These are phyloP conservation scores for Anastrepha ludens DNA, from an alignment of 1,140 invertebrate genomes.

Conservation along the genomic window DNA sequence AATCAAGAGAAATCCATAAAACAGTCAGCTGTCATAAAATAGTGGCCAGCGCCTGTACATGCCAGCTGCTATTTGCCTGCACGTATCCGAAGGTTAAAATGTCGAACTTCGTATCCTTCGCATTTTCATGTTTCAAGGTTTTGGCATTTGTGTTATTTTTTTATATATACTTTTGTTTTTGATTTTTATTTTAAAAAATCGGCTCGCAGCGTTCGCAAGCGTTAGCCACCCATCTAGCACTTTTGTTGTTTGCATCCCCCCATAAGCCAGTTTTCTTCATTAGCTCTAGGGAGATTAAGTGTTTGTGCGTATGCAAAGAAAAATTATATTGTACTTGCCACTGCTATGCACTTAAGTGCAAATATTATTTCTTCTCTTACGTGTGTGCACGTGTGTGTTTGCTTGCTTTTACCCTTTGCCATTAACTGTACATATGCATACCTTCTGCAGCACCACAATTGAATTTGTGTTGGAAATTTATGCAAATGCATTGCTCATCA, in stretches of 20 bases:
- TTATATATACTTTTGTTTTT: neutral
- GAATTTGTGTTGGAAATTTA: slow-evolving; percentile 42
- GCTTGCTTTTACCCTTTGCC: slow-evolving; percentile 1
- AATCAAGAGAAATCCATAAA: no score
- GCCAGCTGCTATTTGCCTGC: neutral
- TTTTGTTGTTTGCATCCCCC: neutral
- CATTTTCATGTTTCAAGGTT: slow-evolving; percentile 34
- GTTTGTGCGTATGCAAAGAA: neutral
- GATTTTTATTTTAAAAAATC: neutral
- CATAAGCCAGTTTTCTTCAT: slow-evolving; percentile 33
- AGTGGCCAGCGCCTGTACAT: no score
- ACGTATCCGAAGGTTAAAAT: neutral
- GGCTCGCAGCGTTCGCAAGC: neutral
- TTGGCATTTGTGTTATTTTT: no score
- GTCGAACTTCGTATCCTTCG: neutral
- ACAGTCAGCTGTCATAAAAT: no score
- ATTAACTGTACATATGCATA: slow-evolving; percentile 18
- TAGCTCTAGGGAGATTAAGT: neutral
- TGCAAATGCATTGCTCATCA: slow-evolving; percentile 49
- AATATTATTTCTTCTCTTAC: slow-evolving; percentile 1
- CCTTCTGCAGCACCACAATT: slow-evolving; percentile 20
- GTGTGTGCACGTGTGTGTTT: neutral
- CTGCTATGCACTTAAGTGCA: slow-evolving; percentile 49
- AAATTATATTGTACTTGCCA: slow-evolving; percentile 44
- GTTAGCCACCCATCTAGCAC: neutral